Conservation (phyloP, 1,140 invertebrate species). For the Zaprionus gabonicus region DNA sequence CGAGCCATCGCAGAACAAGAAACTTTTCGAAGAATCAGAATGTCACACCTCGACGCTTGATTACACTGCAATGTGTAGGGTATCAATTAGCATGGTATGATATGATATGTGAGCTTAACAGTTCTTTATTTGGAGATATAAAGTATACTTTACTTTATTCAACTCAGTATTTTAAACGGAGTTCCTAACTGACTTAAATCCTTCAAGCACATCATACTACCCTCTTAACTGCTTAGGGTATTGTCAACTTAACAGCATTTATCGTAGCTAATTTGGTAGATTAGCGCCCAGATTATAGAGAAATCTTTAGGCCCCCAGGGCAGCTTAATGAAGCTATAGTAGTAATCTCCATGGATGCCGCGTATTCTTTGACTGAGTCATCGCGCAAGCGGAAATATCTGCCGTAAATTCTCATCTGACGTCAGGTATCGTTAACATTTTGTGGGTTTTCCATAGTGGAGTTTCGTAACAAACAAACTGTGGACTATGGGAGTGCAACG, state of each 20-base stretch:
- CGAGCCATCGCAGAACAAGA: slow-evolving; percentile 1
- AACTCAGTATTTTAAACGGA: not conserved
- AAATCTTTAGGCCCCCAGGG: slow-evolving; percentile 28
- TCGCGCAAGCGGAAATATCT: slow-evolving; percentile 36
- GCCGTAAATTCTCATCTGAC: slow-evolving; percentile 38
- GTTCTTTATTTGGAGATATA: not conserved
- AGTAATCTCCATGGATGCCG: slow-evolving; percentile 18
- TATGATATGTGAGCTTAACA: not conserved
- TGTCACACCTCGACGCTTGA: not conserved
- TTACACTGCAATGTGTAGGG: not conserved
- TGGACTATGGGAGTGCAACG: not conserved
- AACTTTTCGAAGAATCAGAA: not conserved
- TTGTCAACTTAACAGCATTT: slow-evolving; percentile 38
- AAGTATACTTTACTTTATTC: not conserved
- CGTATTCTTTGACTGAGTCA: slow-evolving; percentile 33
- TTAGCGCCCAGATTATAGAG: slow-evolving; percentile 32
- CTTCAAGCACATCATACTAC: not conserved
- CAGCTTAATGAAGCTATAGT: slow-evolving; percentile 3
- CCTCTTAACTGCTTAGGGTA: not conserved
- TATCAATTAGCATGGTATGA: not conserved
- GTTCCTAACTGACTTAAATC: too few relatives aligned
- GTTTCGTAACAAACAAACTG: slow-evolving; percentile 6
- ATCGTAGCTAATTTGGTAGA: slow-evolving; percentile 49
- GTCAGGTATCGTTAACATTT: slow-evolving; percentile 31
- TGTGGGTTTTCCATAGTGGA: slow-evolving; percentile 40